These are phyloP conservation scores for Drosophila neoperkinsi DNA, from an alignment of 2,888 invertebrate species.

Conservation along the genomic window DNA sequence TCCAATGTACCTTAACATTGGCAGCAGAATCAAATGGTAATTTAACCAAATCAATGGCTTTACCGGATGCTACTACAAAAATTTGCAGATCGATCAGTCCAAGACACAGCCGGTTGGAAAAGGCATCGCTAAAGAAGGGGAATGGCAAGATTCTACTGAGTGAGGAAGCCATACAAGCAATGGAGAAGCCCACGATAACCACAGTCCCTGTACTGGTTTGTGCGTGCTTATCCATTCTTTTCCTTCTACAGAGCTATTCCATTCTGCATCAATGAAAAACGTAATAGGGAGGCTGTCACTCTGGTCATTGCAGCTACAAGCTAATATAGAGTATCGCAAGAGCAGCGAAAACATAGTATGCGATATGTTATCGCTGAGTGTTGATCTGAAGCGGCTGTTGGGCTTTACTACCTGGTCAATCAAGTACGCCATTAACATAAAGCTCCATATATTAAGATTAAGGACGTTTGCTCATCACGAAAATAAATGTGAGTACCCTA, in stretches of 20 bases:
- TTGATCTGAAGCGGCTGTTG: background rate
- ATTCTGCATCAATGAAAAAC: background rate
- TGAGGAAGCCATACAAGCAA: background rate
- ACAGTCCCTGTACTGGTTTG: background rate
- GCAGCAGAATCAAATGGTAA: background rate
- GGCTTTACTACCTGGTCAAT: background rate
- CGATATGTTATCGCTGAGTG: background rate
- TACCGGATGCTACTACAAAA: background rate
- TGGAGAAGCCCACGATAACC: background rate
- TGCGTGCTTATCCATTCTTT: background rate
- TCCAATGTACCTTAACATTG: background rate
- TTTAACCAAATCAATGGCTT: background rate
- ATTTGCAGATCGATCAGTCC: background rate
- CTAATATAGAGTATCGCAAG: background rate
- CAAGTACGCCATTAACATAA: background rate
- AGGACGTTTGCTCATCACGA: too few relatives aligned
- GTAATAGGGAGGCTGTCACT: background rate
- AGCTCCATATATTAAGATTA: background rate
- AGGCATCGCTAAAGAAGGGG: background rate
- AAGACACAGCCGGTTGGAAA: background rate
- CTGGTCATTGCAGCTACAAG: background rate
- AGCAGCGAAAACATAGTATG: background rate
- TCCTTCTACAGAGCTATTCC: background rate
- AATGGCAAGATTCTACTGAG: background rate
- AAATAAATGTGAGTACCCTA: too few relatives aligned